phyloP scores from a whole-genome alignment of 1,140 invertebrate species.

The Pachypsylla venusta region DNA sequence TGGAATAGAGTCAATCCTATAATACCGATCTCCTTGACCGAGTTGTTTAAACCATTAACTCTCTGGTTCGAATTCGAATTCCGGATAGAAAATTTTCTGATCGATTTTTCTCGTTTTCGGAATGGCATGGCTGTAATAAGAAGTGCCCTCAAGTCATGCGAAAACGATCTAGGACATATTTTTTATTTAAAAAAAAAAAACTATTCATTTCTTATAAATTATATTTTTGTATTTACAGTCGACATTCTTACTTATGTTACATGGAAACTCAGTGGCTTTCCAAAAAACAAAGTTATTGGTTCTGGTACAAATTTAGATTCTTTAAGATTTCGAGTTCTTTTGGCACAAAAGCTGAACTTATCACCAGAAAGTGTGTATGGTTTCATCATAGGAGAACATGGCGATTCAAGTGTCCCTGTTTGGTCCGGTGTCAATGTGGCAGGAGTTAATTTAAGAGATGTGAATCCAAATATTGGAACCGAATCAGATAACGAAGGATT shows the following conservation, averaged over 20 bases:
- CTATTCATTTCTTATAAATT: no score
- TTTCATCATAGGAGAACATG: slow-evolving; percentile 79
- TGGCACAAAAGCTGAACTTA: slow-evolving; percentile 63
- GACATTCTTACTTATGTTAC: slow-evolving; percentile 85
- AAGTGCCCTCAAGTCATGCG: no score
- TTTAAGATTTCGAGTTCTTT: slow-evolving; percentile 71
- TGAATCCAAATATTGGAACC: slow-evolving; percentile 56
- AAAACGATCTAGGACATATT: no score
- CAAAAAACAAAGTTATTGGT: slow-evolving; percentile 70
- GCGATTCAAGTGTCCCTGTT: slow-evolving; percentile 71
- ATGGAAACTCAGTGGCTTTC: slow-evolving; percentile 80
- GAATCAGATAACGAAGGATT: slow-evolving; percentile 60
- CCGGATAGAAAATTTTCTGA: no score
- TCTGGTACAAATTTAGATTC: slow-evolving; percentile 85
- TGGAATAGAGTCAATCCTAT: no score
- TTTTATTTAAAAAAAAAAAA: no score
- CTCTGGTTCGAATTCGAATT: no score
- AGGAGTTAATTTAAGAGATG: slow-evolving; percentile 61
- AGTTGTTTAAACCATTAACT: no score
- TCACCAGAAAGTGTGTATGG: slow-evolving; percentile 71
- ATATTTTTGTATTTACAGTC: slow-evolving; percentile 34
- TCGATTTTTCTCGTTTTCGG: no score
- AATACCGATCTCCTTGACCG: no score
- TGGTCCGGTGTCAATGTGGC: slow-evolving; percentile 88
- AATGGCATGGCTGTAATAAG: no score